Evolutionary conservation across 30 jellyfish, hydroid and myxozoan genomes (phyloP).

Genomic region (Euphysa ruthae): DNA sequence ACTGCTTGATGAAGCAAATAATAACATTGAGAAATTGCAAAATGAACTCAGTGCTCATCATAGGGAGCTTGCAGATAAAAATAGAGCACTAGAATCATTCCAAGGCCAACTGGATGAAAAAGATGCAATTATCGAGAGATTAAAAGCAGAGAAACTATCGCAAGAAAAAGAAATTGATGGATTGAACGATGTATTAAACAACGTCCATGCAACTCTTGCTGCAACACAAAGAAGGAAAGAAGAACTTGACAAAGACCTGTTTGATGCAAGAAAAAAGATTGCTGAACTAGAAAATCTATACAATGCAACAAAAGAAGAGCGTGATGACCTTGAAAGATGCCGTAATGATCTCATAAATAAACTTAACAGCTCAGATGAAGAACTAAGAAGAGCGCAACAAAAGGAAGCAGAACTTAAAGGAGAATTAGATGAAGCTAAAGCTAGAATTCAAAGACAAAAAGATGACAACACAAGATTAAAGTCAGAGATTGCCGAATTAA

Average conservation of each 20-base stretch:
- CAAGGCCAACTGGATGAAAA: slow-evolving; percentile 40
- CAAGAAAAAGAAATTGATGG: slow-evolving; percentile 70
- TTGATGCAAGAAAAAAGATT: slow-evolving; percentile 61
- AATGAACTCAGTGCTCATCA: slow-evolving; percentile 15
- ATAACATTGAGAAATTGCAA: slow-evolving; percentile 31
- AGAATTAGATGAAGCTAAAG: slow-evolving; percentile 81
- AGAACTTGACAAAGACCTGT: slow-evolving; percentile 75
- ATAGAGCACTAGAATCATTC: slow-evolving; percentile 49
- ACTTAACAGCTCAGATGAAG: slow-evolving; percentile 37
- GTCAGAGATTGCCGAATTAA: slow-evolving; percentile 45
- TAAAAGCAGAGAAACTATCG: slow-evolving; percentile 47
- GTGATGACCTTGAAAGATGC: slow-evolving; percentile 60
- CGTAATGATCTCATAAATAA: slow-evolving; percentile 49
- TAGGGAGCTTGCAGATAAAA: slow-evolving; percentile 37
- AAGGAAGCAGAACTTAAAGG: slow-evolving; percentile 78
- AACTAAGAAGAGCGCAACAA: slow-evolving; percentile 56
- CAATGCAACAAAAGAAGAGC: slow-evolving; percentile 62
- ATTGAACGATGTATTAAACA: slow-evolving; percentile 45
- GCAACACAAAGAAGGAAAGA: slow-evolving; percentile 78
- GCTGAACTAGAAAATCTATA: slow-evolving; percentile 66
- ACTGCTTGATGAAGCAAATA: slow-evolving; percentile 39
- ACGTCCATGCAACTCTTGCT: slow-evolving; percentile 67
- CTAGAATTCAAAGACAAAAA: slow-evolving; percentile 63
- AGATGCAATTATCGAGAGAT: slow-evolving; percentile 41
- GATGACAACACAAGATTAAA: slow-evolving; percentile 65